Percentiles rank a stretch among this genome's conserved stretches.
Evolutionary conservation across 2,113 vertebrate species (phyloP).

Genomic region (Genyomyrus donnyi): DNA sequence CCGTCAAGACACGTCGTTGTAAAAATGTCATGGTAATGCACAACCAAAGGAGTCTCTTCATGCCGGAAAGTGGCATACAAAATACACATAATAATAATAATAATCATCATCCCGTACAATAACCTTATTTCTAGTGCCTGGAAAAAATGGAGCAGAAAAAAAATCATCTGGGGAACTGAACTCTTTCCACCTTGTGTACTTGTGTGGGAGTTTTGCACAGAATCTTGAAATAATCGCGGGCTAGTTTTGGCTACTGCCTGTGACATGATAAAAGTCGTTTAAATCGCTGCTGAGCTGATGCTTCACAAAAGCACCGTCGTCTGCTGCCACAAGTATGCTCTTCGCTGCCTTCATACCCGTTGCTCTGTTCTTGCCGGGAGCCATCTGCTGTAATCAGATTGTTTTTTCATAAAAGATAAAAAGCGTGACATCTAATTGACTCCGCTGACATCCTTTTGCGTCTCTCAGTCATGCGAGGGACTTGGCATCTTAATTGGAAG

Average conservation of each 20-base stretch:
- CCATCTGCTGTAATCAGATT: neutral
- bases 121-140: neutral
- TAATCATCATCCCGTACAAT: no score
- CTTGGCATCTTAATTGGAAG: constrained; percentile 1
- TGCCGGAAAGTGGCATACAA: neutral
- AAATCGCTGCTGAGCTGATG: neutral
- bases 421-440: neutral
- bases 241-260: neutral
- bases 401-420: neutral
- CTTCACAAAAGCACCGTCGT: neutral
- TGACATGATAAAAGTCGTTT: neutral
- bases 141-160: neutral
- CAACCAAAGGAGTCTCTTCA: neutral
- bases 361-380: neutral
- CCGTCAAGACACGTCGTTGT: neutral
- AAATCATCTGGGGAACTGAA: neutral
- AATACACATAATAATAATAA: neutral
- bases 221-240: neutral
- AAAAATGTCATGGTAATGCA: neutral
- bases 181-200: neutral
- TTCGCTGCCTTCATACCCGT: neutral
- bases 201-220: neutral
- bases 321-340: neutral
- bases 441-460: neutral
- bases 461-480: neutral